Evolutionary conservation across 2,888 invertebrate species (phyloP), one percentile per base, ranked within the genome.

Genomic region (Idaea dimidiata): DNA sequence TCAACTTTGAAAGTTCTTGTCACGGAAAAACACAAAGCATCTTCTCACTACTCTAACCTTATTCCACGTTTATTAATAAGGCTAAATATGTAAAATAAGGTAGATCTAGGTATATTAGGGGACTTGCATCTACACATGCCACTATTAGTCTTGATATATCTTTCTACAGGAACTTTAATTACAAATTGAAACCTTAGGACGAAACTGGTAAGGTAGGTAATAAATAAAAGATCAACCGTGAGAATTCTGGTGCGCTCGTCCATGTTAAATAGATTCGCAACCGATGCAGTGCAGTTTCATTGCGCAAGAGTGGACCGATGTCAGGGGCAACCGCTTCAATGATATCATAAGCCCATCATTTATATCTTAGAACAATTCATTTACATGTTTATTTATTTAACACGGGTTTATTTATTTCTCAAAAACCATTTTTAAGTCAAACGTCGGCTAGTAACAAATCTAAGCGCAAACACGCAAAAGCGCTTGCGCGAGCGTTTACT

Each of bases 311-410:
- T 60, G 60, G 60, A 64, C 66, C 53, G 59, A 54, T 64, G 83
- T 83, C 84, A 83, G 72, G 83, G 82, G 79, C 80, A 70, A 73
- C 77, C 62, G 60, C 74, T 70, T 66, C 58, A 58, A 54, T 17
- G 54, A 54, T 54, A 43, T 43, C 43, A 43, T 43, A 43, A 43
- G 43, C 43, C 43, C 43, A 43, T 43, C 43, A 43, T 43, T 43
- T 43, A 43, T 43, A 58, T 58, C 43, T 43, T 43, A 43, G 43
- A 43, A 43, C 43, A 43, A 43, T 43, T 43, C 43, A 43, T 43
- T 43, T 43, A 43, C 43, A 43, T 43, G 43, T 43, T 43, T 43
- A 43, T 43, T 43, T 43, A 43, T 43, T 43, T 43, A 43, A 10
- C 43, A 43, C 43, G 10, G 14, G 3, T 24, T 65, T 64, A 69